A percentile compares a stretch with the other conserved stretches of the same genome.
phyloP scores from a whole-genome alignment of 2,113 vertebrate species.

The Chloebia gouldiae region DNA sequence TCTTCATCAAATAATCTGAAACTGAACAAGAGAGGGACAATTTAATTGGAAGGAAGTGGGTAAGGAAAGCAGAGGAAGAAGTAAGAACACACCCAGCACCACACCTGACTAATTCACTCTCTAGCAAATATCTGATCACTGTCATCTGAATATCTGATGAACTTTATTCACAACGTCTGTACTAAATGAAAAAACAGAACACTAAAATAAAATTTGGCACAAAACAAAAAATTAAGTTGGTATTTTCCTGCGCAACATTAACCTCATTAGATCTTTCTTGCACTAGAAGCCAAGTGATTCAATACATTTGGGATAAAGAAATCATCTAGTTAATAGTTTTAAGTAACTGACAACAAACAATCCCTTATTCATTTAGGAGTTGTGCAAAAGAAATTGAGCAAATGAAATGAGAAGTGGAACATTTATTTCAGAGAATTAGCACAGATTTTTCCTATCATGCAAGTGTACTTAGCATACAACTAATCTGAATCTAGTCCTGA shows the following conservation, averaged over 20 bases:
- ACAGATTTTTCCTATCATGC: neutral
- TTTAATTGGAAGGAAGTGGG: neutral
- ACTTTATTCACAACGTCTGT: neutral
- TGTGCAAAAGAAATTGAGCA: neutral
- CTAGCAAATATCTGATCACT: no score
- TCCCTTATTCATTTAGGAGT: neutral
- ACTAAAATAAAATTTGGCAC: neutral
- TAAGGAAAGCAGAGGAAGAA: neutral
- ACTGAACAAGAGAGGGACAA: neutral
- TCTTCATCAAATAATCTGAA: neutral
- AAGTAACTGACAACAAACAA: neutral
- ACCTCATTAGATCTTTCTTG: neutral
- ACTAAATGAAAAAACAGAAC: neutral
- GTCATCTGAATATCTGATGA: neutral
- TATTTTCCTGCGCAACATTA: neutral
- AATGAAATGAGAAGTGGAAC: neutral
- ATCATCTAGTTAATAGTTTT: neutral
- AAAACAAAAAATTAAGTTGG: neutral
- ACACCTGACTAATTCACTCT: neutral
- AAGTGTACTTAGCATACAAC: neutral
- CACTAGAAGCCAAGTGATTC: neutral
- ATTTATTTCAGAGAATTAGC: neutral
- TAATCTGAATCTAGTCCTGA: neutral
- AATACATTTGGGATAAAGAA: neutral
- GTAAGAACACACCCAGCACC: neutral